A percentile compares a stretch with the other conserved stretches of the same genome.
Conservation (phyloP, 2,888 invertebrate species). For the Idaea straminata region DNA sequence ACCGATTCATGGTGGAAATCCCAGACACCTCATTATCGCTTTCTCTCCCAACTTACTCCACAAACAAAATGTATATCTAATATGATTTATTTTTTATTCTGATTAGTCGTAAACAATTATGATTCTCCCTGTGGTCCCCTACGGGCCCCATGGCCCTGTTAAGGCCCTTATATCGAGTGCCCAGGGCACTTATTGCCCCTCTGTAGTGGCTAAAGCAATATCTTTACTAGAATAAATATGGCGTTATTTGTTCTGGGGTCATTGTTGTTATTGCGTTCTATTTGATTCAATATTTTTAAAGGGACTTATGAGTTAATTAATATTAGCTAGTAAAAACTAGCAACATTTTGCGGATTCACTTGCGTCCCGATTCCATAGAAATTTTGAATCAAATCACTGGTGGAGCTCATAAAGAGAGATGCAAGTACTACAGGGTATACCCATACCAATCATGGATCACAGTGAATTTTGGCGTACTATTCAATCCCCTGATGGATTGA, state of each 20-base stretch:
- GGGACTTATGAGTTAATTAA: too few relatives aligned
- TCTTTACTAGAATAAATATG: not conserved
- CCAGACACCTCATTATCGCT: conserved; percentile 28
- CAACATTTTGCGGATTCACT: too few relatives aligned
- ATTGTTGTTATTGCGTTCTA: not conserved
- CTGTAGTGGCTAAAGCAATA: not conserved
- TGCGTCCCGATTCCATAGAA: too few relatives aligned
- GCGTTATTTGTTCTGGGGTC: not conserved
- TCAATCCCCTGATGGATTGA: too few relatives aligned
- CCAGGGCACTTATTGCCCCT: not conserved
- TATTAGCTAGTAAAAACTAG: too few relatives aligned
- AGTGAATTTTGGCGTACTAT: too few relatives aligned
- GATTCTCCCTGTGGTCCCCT: not conserved
- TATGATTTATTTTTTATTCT: conserved; percentile 12
- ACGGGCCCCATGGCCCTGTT: not conserved
- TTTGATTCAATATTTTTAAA: not conserved
- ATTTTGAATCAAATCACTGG: too few relatives aligned
- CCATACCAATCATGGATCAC: too few relatives aligned
- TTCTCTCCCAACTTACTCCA: not conserved
- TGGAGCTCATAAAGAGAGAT: too few relatives aligned
- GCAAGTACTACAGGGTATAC: too few relatives aligned
- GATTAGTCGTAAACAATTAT: conserved; percentile 9
- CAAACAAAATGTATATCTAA: conserved; percentile 15
- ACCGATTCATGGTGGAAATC: too few relatives aligned
- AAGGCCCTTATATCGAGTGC: not conserved